Conservation (phyloP, 2,888 invertebrate species). For the Drosophila robusta region DNA sequence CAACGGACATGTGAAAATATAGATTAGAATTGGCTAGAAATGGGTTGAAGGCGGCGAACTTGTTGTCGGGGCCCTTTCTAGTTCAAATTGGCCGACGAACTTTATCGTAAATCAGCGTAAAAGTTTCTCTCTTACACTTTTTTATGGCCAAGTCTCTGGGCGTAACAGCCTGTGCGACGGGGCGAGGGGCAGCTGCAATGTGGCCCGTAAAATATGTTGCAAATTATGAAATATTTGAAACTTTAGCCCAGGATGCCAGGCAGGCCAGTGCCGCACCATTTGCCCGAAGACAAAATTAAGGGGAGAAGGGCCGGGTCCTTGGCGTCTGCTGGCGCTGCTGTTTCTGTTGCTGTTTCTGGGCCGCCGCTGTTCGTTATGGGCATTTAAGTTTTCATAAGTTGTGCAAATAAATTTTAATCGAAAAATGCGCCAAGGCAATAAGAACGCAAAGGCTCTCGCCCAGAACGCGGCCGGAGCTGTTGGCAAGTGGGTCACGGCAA, state of each 20-base stretch:
- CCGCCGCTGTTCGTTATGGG: conserved; percentile 69
- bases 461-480: background rate
- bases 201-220: conserved; percentile 76
- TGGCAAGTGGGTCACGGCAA: background rate
- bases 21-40: conserved; percentile 3
- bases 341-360: background rate
- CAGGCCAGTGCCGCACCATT: conserved; percentile 32
- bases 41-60: conserved; percentile 8
- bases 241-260: conserved; percentile 37
- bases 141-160: conserved; percentile 27
- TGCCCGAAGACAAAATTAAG: background rate
- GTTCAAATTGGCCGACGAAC: conserved; percentile 28
- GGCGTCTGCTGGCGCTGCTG: no score
- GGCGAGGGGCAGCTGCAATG: conserved; percentile 63
- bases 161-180: conserved; percentile 11
- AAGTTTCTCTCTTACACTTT: conserved; percentile 25
- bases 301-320: no score
- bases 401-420: conserved; percentile 79
- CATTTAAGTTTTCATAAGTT: conserved; percentile 80
- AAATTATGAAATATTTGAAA: conserved; percentile 80
- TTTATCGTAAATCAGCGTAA: conserved; percentile 51
- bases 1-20: conserved; percentile 10
- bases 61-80: conserved; percentile 5
- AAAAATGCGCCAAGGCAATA: conserved; percentile 75
- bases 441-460: conserved; percentile 27